Base-by-base conservation (phyloP, 2,113 vertebrate genomes). In the Maccullochella peelii region DNA sequence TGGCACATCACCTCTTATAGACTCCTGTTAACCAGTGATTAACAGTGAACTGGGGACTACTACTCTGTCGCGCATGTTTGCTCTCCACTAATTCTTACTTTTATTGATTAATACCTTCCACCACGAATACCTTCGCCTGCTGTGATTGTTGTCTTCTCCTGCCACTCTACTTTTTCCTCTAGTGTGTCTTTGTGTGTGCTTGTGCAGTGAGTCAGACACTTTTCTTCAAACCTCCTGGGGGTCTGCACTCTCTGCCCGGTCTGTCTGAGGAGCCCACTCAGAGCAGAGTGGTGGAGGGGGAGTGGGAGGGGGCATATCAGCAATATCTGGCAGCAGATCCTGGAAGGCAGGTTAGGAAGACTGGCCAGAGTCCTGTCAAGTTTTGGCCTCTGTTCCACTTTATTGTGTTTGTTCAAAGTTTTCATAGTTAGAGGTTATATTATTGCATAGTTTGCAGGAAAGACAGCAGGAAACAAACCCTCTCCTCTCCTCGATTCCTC, bases 191-290 rank as follows among this genome's bases (percentile, higher is more conserved):
- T n/a, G 25, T 57, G 67, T 38, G 70, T 58, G 52, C 21, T 10
- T 68, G 33, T 71, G 80, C 80, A 85, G 52, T 77, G 77, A 81
- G 77, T 85, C 77, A 88, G 59, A 84, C 75, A 47, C 79, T 70
- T 89, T 59, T 83, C 65, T 73, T 66, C 57, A 63, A 80, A 78
- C 42, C 69, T 82, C 88, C 50, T 55, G 85, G 78, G 65, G 79
- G 63, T 72, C 80, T 86, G 65, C 55, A 59, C 67, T 84, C 58
- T 80, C 23, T 79, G 52, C 52, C 12, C 85, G 67, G 68, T 84
- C 80, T 80, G 80, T 87, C 82, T 77, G 49, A 77, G 77, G 65
- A 82, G 47, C 76, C 52, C 82, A 80, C 74, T 82, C 62, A 71
- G 15, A 57, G 36, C n/a, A 59, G 3, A 73, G 58, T 54, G 36